Percentiles rank a stretch among this genome's conserved stretches.
phyloP scores from a whole-genome alignment of 2,113 vertebrate genomes.

The Sitta europaea region DNA sequence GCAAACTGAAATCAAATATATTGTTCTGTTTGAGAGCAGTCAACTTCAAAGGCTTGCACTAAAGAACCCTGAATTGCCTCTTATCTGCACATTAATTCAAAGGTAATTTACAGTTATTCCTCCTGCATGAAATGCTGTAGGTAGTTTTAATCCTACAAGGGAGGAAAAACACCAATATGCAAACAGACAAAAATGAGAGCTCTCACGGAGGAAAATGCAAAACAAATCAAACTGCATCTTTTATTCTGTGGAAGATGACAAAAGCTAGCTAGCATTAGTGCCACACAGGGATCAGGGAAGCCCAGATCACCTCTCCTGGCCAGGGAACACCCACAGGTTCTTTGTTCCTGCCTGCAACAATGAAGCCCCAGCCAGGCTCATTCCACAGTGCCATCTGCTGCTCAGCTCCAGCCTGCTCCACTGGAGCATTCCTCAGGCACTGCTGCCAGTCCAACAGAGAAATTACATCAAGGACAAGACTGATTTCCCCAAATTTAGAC shows the following conservation, averaged over 20 bases:
- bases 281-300: neutral
- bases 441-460: neutral
- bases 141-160: neutral
- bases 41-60: neutral
- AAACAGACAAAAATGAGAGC: neutral
- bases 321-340: neutral
- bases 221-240: neutral
- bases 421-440: neutral
- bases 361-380: neutral
- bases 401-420: neutral
- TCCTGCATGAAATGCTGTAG: neutral
- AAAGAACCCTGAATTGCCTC: neutral
- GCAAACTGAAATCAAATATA: neutral
- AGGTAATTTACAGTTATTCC: neutral
- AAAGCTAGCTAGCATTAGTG: no score
- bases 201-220: neutral
- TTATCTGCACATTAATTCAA: neutral
- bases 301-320: neutral
- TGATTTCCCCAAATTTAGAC: neutral
- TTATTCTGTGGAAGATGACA: neutral
- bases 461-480: neutral
- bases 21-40: neutral
- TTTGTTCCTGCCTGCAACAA: neutral
- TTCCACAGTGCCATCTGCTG: slow-evolving; percentile 23
- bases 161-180: neutral